Conservation (phyloP, 2,888 invertebrate species). For the Dione juno region DNA sequence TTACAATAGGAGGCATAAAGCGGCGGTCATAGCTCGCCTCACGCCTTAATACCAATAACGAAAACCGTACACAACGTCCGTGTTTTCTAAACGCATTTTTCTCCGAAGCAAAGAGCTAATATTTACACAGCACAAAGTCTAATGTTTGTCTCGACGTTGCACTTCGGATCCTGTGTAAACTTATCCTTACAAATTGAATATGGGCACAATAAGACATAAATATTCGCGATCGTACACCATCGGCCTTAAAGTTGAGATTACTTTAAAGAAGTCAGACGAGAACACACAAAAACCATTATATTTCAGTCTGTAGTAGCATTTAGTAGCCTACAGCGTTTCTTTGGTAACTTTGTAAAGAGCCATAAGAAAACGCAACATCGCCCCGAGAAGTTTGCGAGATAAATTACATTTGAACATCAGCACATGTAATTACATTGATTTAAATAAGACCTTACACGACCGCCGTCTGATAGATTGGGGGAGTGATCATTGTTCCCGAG, state of each 20-base stretch:
- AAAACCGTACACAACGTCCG: conserved; percentile 77
- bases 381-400: conserved; percentile 61
- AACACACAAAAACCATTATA: conserved; percentile 72
- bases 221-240: conserved; percentile 51
- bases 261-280: conserved; percentile 46
- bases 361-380: conserved; percentile 65
- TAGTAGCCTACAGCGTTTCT: conserved; percentile 75
- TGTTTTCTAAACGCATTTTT: conserved; percentile 81
- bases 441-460: conserved; percentile 58
- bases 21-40: conserved; percentile 55
- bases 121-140: conserved; percentile 80
- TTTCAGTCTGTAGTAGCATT: conserved; percentile 79
- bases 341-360: conserved; percentile 71
- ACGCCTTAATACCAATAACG: conserved; percentile 77
- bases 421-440: conserved; percentile 68
- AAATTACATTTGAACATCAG: conserved; percentile 59
- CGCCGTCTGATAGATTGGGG: conserved; percentile 54
- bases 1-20: conserved; percentile 60
- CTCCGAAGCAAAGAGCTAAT: conserved; percentile 77
- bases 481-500: conserved; percentile 53
- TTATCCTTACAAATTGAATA: conserved; percentile 73
- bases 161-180: conserved; percentile 82
- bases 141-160: conserved; percentile 79
- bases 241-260: conserved; percentile 52
- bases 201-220: conserved; percentile 37